Conservation (phyloP, 2,888 invertebrate genomes). For the Chrysina gloriosa region DNA sequence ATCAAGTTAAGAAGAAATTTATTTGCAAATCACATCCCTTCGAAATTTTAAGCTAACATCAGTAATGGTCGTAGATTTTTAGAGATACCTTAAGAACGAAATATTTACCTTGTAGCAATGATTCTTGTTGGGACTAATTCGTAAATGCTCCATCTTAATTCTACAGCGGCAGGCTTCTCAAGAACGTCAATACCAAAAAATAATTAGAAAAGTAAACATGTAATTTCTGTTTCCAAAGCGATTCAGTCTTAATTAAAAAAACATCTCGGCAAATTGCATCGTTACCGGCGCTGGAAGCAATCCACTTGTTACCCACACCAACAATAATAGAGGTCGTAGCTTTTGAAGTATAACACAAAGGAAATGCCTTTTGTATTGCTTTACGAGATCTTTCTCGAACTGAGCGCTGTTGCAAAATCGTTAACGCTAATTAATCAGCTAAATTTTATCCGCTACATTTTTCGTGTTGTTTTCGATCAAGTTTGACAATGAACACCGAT, state of each 20-base stretch:
- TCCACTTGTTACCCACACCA: constrained; percentile 3
- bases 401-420: background rate
- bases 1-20: no score
- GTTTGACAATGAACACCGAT: background rate
- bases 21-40: no score
- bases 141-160: no score
- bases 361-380: background rate
- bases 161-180: no score
- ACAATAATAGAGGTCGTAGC: constrained; percentile 17
- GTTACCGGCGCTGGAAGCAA: background rate
- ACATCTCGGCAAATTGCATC: background rate
- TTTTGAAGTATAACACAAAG: constrained; percentile 15
- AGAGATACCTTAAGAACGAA: no score
- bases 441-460: background rate
- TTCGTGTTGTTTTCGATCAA: background rate
- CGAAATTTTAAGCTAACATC: no score
- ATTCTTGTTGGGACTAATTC: no score
- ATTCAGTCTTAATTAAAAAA: background rate
- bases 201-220: background rate
- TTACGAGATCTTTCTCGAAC: background rate
- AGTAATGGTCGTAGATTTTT: no score
- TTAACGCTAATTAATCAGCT: constrained; percentile 5
- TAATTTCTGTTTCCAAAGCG: background rate
- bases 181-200: no score
- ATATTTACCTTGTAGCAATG: no score